Evolutionary conservation across 2,113 vertebrate genomes (phyloP), one percentile per base, ranked within the genome.

Genomic region (Steatornis caripensis): DNA sequence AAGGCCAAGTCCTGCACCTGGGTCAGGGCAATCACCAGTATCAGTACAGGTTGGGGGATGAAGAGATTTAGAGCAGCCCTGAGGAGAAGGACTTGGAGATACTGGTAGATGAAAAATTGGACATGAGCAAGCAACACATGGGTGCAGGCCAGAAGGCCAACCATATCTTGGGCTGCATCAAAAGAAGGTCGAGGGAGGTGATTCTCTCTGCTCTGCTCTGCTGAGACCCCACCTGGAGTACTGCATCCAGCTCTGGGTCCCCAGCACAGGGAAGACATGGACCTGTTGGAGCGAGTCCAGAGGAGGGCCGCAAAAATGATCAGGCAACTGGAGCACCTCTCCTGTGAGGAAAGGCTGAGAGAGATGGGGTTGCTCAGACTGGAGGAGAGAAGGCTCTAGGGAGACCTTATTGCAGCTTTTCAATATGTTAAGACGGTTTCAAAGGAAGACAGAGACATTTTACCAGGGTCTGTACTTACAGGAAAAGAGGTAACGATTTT

Each of bases 61-160:
- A 61, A 82, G 3, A 10, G 29, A 45, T 12, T 62, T 37, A 49
- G 9, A 87, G 19, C 53, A 89, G 53, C 10, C 8, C 12, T 81
- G 11, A 1, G 3, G 7, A 58, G 37, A 81, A 84, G 11, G 43
- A 68, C n/a, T 54, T 62, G 16, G 10, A 4, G 2, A 1, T 64
- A 21, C 6, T 39, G 12, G 4, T 48, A 8, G 32, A 34, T 62
- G 21, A 79, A 58, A 26, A 83, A 4, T 5, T 71, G 37, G 13
- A 39, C 4, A 2, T 27, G 34, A 80, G 4, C n/a, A 2, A 6
- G 21, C 17, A 54, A 45, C 6, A 24, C 3, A 8, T 0, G 0
- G 24, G 53, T 1, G 0, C 30, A 84, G 46, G 12, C 30, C 13
- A 80, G 62, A 80, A 61, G 21, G 37, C 10, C 57, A 90, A 1